Base-by-base conservation (phyloP, 2,797 vertebrate genomes). In the Eidolon dupreanum region DNA sequence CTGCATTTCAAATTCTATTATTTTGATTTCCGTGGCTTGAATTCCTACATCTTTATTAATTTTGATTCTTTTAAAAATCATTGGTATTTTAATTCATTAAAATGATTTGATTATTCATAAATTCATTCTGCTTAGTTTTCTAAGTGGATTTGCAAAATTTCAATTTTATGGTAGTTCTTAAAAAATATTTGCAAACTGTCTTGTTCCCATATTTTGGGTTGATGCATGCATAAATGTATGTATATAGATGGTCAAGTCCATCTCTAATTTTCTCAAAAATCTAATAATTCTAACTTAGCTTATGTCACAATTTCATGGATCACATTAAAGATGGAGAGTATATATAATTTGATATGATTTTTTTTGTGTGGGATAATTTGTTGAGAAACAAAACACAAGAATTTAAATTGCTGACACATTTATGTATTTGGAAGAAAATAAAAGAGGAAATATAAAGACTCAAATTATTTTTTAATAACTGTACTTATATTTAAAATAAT, bases 1-100 rank as follows among this genome's bases (percentile, higher is more conserved):
- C 89, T 78, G 24, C 49, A 89, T 13, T 74, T 89, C 57, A 65
- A 9, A 51, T 83, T 59, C 65, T 94, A 46, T 86, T 74, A 94
- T 16, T 79, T 91, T 89, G 41, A 93, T 84, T 94, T 88, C 4
- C 63, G 13, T 77, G 66, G 6, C 31, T 61, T 6, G 8, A 71
- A 66, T 66, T 77, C 16, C 4, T 93, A 15, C 59, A 81, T 31
- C 1, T 11, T 8, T 75, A 74, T 49, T 53, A 85, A 63, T 81
- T 71, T 66, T 66, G 46, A 33, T 78, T 79, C 24, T 81, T 86
- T 82, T 36, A 13, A 57, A 22, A 73, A 31, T 55, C 4, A 49
- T 91, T 85, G 0, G 2, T 41, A 28, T 74, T 84, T 74, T 46
- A 75, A 89, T 38, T 49, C 5, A 87, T 65, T 84, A 55, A 78